These are phyloP conservation scores for Lysandra bellargus DNA, from an alignment of 2,888 invertebrate genomes.

Conservation along the genomic window DNA sequence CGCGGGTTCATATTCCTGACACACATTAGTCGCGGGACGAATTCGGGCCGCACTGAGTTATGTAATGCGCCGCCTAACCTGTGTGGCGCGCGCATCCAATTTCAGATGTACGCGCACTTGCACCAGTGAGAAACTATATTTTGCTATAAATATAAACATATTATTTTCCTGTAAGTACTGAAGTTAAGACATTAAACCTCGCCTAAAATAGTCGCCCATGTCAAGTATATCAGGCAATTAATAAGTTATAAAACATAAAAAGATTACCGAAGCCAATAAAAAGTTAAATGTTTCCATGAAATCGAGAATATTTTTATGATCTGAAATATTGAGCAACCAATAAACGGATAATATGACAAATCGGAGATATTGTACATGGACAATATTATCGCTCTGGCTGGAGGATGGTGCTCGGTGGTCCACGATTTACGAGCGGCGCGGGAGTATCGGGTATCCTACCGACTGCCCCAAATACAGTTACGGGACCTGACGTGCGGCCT, in stretches of 20 bases:
- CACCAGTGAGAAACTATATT: not conserved
- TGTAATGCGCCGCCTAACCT: not conserved
- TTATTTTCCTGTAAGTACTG: not conserved
- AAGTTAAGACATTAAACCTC: no score
- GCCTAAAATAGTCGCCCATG: no score
- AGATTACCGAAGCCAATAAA: no score
- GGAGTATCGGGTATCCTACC: constrained; percentile 1
- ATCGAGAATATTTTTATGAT: no score
- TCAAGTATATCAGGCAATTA: no score
- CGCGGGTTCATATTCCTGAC: not conserved
- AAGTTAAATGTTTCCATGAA: no score
- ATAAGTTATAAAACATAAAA: no score
- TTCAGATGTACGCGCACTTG: not conserved
- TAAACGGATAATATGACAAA: no score
- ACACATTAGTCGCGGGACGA: not conserved
- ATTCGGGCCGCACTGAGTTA: not conserved
- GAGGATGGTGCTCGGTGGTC: not conserved
- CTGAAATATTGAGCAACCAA: no score
- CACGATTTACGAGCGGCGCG: not conserved
- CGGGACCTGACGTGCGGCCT: not conserved
- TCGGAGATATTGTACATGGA: not conserved
- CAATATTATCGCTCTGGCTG: not conserved
- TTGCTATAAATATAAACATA: not conserved
- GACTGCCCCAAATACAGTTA: not conserved
- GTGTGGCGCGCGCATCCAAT: not conserved